Percentiles rank a stretch among this genome's conserved stretches.
These are phyloP conservation scores for Suncus etruscus DNA, from an alignment of 2,113 vertebrate genomes.

Conservation along the genomic window DNA sequence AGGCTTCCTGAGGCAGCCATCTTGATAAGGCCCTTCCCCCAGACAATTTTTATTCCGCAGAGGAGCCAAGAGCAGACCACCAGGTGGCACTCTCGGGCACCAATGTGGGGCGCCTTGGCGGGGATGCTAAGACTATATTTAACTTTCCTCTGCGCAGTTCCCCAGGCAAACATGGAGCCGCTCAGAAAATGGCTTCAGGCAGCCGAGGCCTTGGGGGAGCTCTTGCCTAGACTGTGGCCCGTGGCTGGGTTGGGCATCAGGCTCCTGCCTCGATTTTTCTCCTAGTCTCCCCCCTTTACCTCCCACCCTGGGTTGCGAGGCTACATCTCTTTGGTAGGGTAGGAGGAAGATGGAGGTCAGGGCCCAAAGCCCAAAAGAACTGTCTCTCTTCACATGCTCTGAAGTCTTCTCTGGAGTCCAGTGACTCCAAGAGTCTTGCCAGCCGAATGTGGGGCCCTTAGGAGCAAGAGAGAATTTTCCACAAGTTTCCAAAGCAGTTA, in stretches of 20 bases:
- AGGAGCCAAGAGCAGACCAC: slow-evolving; percentile 75
- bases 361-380: background rate
- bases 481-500: background rate
- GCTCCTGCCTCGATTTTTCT: background rate
- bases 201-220: slow-evolving; percentile 29
- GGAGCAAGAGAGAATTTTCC: slow-evolving; percentile 5
- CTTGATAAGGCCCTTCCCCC: slow-evolving; percentile 75
- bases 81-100: slow-evolving; percentile 84
- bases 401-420: background rate
- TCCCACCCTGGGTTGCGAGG: too few relatives aligned
- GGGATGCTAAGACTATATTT: slow-evolving; percentile 73
- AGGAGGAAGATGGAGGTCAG: background rate
- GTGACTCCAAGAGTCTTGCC: background rate
- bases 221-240: background rate
- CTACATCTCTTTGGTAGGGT: background rate
- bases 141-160: slow-evolving; percentile 66
- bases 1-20: slow-evolving; percentile 82
- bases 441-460: background rate
- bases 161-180: slow-evolving; percentile 56
- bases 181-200: slow-evolving; percentile 68
- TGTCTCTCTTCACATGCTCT: too few relatives aligned
- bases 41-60: slow-evolving; percentile 63
- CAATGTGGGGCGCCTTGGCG: slow-evolving; percentile 51
- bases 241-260: fast-evolving
- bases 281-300: background rate